phyloP scores from a whole-genome alignment of 2,888 invertebrate species.

The Portevinia maculata region DNA sequence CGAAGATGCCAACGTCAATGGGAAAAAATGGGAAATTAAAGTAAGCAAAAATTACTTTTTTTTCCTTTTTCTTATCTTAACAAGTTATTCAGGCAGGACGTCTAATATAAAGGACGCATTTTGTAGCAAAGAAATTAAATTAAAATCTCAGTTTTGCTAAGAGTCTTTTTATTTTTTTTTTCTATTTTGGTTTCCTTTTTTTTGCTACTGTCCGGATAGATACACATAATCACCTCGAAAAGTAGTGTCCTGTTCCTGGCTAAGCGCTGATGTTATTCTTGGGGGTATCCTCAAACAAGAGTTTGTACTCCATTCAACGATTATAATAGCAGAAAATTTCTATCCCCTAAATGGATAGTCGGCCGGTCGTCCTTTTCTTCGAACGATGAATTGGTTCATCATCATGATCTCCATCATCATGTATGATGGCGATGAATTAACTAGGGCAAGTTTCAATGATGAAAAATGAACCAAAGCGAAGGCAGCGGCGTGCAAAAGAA shows the following conservation, averaged over 20 bases:
- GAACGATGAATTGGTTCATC: constrained; percentile 50
- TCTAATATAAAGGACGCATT: constrained; percentile 59
- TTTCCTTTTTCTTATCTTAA: constrained; percentile 35
- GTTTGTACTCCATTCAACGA: constrained; percentile 63
- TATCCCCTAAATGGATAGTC: constrained; percentile 56
- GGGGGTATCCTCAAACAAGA: constrained; percentile 41
- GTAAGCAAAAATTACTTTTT: constrained; percentile 62
- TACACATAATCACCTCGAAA: constrained; percentile 67
- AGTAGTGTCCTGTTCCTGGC: constrained; percentile 35
- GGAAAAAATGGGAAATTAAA: constrained; percentile 70
- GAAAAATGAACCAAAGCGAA: constrained; percentile 38
- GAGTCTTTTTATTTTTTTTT: constrained; percentile 26
- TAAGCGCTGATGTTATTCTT: constrained; percentile 27
- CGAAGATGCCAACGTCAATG: constrained; percentile 59
- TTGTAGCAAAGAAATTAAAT: constrained; percentile 69
- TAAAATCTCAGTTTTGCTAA: constrained; percentile 66
- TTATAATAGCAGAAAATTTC: constrained; percentile 69
- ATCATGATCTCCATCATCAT: constrained; percentile 28
- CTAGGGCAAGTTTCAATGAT: constrained; percentile 67
- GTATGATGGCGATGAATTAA: constrained; percentile 51
- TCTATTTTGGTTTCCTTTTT: constrained; percentile 7
- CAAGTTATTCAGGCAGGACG: constrained; percentile 59
- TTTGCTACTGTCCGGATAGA: constrained; percentile 57
- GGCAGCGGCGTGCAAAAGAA: constrained; percentile 1
- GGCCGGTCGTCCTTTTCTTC: constrained; percentile 14